A percentile compares a stretch with the other conserved stretches of the same genome.
phyloP scores from a whole-genome alignment of 1,140 invertebrate species.

The Ruditapes philippinarum region DNA sequence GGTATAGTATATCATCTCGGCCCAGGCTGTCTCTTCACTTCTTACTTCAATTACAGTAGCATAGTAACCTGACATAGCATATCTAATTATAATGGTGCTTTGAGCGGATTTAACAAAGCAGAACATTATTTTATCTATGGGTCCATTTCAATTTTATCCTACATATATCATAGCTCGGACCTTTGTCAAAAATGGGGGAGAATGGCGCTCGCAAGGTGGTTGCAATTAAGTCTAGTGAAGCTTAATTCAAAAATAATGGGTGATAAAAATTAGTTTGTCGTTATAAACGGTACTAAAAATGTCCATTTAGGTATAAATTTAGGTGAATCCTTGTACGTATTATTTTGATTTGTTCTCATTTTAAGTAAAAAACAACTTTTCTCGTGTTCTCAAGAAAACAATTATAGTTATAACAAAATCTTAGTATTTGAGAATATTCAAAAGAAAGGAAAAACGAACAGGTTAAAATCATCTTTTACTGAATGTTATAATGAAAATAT shows the following conservation, averaged over 20 bases:
- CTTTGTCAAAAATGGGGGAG: background rate
- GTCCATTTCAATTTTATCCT: constrained; percentile 20
- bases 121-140: constrained; percentile 30
- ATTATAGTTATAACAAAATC: too few relatives aligned
- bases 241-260: background rate
- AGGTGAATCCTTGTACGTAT: too few relatives aligned
- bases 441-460: too few relatives aligned
- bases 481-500: too few relatives aligned
- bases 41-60: constrained; percentile 11
- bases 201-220: background rate
- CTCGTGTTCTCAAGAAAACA: too few relatives aligned
- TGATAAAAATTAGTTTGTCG: background rate
- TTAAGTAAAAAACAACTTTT: too few relatives aligned
- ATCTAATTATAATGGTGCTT: constrained; percentile 4
- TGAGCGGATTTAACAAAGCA: background rate
- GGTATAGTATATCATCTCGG: background rate
- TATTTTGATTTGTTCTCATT: too few relatives aligned
- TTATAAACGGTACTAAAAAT: too few relatives aligned
- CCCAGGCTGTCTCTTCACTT: too few relatives aligned
- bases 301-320: too few relatives aligned
- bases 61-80: background rate
- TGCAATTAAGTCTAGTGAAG: background rate
- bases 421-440: too few relatives aligned
- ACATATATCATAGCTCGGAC: background rate
- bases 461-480: too few relatives aligned